phyloP scores from a whole-genome alignment of 2,113 vertebrate genomes.

The Colius striatus region DNA sequence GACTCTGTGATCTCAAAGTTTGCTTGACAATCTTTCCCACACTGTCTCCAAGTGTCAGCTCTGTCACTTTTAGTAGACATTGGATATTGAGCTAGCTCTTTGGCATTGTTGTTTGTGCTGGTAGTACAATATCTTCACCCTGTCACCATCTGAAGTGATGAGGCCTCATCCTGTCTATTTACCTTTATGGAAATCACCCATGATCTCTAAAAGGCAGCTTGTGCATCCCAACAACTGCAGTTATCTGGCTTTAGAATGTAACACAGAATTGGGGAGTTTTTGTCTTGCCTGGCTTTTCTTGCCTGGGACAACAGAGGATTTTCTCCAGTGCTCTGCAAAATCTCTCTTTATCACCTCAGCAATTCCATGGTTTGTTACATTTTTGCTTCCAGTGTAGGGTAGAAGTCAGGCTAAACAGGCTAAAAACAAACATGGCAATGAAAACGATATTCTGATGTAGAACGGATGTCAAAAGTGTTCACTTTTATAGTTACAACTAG shows the following conservation, averaged over 20 bases:
- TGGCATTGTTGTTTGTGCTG: background rate
- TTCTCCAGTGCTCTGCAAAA: background rate
- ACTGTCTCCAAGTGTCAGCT: background rate
- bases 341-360: background rate
- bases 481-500: background rate
- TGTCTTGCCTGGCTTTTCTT: background rate
- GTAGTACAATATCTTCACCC: background rate
- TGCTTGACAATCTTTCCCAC: background rate
- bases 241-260: background rate
- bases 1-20: background rate
- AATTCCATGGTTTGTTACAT: background rate
- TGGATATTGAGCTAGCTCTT: background rate
- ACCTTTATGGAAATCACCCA: background rate
- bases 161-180: background rate
- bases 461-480: background rate
- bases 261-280: background rate
- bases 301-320: background rate
- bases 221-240: too few relatives aligned
- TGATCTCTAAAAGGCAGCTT: background rate
- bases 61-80: background rate
- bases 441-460: background rate
- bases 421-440: background rate
- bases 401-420: background rate
- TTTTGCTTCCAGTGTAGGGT: background rate
- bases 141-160: background rate